These are phyloP conservation scores for Xiphophorus birchmanni DNA, from an alignment of 2,797 vertebrate species.

Conservation along the genomic window DNA sequence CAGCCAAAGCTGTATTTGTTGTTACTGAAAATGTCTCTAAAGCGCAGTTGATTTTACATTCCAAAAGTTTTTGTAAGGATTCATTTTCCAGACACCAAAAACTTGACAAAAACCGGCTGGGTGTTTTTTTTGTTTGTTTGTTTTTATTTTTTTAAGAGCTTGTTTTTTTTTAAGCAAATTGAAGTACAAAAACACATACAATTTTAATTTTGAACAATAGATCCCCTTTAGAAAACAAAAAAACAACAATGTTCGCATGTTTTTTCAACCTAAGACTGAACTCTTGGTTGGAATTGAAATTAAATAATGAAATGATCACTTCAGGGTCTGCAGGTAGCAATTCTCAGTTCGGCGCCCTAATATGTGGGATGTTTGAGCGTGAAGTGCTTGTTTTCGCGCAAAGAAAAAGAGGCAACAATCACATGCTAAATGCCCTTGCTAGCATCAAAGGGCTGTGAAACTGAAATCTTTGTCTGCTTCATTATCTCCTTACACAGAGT, in stretches of 20 bases:
- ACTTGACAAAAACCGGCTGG: too few species aligned
- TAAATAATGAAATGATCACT: background rate
- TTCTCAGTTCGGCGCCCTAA: background rate
- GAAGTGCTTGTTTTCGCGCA: slow-evolving; percentile 1
- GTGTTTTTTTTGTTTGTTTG: too few species aligned
- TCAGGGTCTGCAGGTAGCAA: background rate
- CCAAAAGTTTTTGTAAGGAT: too few species aligned
- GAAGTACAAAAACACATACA: too few species aligned
- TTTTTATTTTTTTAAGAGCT: too few species aligned
- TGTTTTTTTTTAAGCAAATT: too few species aligned
- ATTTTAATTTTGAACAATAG: too few species aligned
- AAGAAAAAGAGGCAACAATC: slow-evolving; percentile 38
- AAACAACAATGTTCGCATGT: background rate
- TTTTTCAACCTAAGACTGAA: background rate
- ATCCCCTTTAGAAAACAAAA: background rate
- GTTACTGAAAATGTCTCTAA: background rate
- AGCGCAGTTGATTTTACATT: too few species aligned
- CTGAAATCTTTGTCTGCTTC: slow-evolving; percentile 43
- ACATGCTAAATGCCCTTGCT: slow-evolving; percentile 46
- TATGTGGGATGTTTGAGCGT: background rate
- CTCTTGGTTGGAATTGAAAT: background rate
- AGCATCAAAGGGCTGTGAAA: slow-evolving; percentile 48
- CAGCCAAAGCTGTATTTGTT: background rate
- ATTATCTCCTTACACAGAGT: slow-evolving; percentile 49
- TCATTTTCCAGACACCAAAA: too few species aligned